Conservation (phyloP, 2,113 vertebrate species). For the Macrotus californicus region DNA sequence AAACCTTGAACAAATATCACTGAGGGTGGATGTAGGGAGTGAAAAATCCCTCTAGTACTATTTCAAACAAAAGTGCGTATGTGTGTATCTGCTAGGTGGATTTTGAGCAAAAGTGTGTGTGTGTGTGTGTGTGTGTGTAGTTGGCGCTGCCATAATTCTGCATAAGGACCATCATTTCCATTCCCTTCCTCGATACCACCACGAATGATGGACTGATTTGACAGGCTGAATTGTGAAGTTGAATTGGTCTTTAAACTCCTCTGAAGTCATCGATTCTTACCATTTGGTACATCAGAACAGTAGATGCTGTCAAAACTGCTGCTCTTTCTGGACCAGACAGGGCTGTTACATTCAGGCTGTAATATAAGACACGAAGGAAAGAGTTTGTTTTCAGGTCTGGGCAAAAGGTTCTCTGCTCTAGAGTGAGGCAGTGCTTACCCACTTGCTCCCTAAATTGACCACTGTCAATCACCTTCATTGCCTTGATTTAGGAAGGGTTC, state of each 20-base stretch:
- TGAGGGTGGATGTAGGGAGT: background rate
- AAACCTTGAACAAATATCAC: slow-evolving; percentile 41
- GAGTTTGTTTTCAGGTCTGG: background rate
- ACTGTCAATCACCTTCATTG: background rate
- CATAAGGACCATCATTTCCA: background rate
- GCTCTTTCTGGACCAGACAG: slow-evolving; percentile 87
- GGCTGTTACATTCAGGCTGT: slow-evolving; percentile 90
- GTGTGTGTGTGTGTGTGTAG: background rate
- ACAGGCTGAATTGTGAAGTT: background rate
- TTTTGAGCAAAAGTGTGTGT: background rate
- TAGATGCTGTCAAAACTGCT: slow-evolving; percentile 84
- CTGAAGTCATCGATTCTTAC: slow-evolving; percentile 78
- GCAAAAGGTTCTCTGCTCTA: background rate
- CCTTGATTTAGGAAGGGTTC: slow-evolving; percentile 28
- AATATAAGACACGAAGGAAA: slow-evolving; percentile 68
- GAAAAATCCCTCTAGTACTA: background rate
- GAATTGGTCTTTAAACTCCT: background rate
- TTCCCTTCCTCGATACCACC: background rate
- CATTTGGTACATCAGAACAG: slow-evolving; percentile 83
- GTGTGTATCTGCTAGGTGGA: background rate
- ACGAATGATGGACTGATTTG: background rate
- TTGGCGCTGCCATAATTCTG: background rate
- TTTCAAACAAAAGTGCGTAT: background rate
- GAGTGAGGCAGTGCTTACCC: background rate
- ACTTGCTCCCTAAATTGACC: background rate